Base-by-base conservation (phyloP, 1,140 invertebrate species). In the Aphaenogaster rudis region DNA sequence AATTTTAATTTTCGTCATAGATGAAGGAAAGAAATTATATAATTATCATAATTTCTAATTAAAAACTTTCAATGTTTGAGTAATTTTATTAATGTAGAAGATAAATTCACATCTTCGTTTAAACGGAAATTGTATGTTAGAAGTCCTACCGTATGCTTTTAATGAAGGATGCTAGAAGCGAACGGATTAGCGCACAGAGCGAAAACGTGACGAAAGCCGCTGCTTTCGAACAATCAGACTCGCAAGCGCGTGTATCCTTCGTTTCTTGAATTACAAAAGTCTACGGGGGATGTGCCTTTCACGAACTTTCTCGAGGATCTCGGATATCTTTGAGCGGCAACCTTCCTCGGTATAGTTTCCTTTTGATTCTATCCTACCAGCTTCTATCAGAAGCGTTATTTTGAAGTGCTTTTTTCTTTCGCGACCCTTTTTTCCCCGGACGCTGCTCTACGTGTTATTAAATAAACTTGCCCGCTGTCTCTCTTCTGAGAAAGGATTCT, bases 291-390 rank as follows among this genome's bases (percentile, higher is more conserved):
- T 64, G 61, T 79, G 54, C 54, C 59, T 84, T 84, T 90, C 63
- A 86, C 88, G 45, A 69, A 84, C 74, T 87, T 90, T 88, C 84
- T 86, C 84, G 78, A 74, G 88, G 78, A 59, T 54, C 45, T 89
- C 78, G 59, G 63, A 61, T 89, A 86, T 87, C 84, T 82, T 72
- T 57, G 48, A 79, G 28, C 63, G 57, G 64, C 66, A 81, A 52
- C 39, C n/a, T 61, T 76, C 42, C 67, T 86, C 36, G 74, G 21
- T 76, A 28, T 28, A 54, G 67, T 81, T 78, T 28, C 28, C 39
- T 66, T 45, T 28, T 17, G 76, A 63, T 45, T 87, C 59, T 45
- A 61, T 63, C 66, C 42, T 54, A 36, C 76, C 54, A 42, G 48
- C 21, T 9, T n/a, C 6, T 74, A 52, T 57, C 39, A 11, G 9